Evolutionary conservation across 2,888 invertebrate species (phyloP).

Genomic region (Colletes collaris): DNA sequence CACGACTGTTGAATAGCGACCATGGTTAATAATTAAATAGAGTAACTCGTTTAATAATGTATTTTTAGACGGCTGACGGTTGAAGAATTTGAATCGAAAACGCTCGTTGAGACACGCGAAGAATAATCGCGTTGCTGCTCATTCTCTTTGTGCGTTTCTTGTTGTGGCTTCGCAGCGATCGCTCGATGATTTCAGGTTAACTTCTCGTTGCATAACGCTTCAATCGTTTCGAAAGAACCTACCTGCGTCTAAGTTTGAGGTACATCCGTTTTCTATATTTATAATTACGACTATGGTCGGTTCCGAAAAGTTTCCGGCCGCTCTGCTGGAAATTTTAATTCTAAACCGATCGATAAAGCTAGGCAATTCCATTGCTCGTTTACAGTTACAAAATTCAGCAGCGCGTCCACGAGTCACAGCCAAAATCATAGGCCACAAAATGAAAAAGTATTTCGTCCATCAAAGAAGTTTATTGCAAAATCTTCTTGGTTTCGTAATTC

Average conservation of each 20-base stretch:
- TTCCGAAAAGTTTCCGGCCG: too few species aligned
- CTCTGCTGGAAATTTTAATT: too few species aligned
- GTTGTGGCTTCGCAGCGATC: not conserved
- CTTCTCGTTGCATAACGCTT: constrained; percentile 38
- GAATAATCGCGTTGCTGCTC: not conserved
- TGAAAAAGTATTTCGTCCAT: too few species aligned
- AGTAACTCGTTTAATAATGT: not conserved
- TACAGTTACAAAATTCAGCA: too few species aligned
- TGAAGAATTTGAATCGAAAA: constrained; percentile 2
- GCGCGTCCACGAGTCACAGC: too few species aligned
- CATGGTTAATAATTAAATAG: not conserved
- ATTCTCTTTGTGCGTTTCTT: not conserved
- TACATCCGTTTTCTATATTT: too few species aligned
- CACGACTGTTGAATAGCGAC: not conserved
- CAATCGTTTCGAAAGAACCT: constrained; percentile 18
- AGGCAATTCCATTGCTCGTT: too few species aligned
- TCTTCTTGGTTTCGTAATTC: too few species aligned
- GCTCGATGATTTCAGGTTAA: constrained; percentile 1
- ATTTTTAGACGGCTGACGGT: constrained; percentile 4
- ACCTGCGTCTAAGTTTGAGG: not conserved
- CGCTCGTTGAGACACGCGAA: not conserved
- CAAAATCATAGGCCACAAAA: too few species aligned
- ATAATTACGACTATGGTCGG: too few species aligned
- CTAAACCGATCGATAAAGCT: too few species aligned
- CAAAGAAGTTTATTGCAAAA: too few species aligned